Conservation (phyloP, 2,888 invertebrate species). For the Napeogenes sylphis region DNA sequence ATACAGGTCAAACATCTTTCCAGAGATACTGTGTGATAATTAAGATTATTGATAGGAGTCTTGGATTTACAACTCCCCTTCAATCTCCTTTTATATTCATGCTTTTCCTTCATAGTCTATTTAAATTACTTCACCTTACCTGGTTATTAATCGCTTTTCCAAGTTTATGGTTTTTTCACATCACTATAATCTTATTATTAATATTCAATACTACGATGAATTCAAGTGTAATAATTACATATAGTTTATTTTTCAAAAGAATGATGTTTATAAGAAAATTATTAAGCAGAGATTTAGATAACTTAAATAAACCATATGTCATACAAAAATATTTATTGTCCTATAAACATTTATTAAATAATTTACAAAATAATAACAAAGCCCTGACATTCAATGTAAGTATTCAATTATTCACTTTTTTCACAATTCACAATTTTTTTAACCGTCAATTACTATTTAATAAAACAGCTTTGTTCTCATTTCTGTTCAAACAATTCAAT, state of each 20-base stretch:
- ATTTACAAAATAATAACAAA: neutral
- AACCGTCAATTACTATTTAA: neutral
- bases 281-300: constrained; percentile 1
- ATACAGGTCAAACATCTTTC: neutral
- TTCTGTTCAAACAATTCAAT: neutral
- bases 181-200: neutral
- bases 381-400: neutral
- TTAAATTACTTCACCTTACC: neutral
- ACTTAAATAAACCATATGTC: neutral
- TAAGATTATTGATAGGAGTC: neutral
- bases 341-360: constrained; percentile 3
- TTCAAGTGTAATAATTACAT: neutral
- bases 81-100: neutral
- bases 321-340: neutral
- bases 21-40: neutral
- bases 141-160: neutral
- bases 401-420: neutral
- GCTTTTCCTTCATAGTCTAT: neutral
- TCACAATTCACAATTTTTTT: no score
- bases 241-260: neutral
- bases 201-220: neutral
- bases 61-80: neutral
- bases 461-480: neutral
- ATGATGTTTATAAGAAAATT: neutral
- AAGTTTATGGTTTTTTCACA: no score